Evolutionary conservation across 2,888 invertebrate species (phyloP), one percentile per base, ranked within the genome.

Genomic region (Sarcophaga variegata): DNA sequence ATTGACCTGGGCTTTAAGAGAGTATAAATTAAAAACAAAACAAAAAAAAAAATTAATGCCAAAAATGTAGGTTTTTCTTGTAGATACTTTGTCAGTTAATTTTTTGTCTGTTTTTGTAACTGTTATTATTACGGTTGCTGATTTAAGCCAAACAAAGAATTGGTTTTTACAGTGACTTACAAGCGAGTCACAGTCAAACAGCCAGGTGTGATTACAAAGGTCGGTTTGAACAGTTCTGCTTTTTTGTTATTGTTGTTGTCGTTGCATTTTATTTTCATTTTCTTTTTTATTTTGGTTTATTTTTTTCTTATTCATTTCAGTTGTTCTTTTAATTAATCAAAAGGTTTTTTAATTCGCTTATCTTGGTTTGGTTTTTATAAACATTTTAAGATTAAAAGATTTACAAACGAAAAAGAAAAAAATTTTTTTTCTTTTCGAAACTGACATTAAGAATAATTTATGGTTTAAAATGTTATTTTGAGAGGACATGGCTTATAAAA

Each of bases 121-220:
- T 10, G 37, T 37, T 37, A 37, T 37, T 37, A 37, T 37, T 37
- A 37, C 37, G 37, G 8, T 37, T 37, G 66, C 71, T 76, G 79
- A 66, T 84, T 79, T 79, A 27, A 37, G 37, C 49, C 75, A 81
- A 86, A 87, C 86, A 87, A 87, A 87, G 87, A 80, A 25, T 67
- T 70, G 54, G n/a, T 27, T 11, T 27, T 27, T 66, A 10, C 10
- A 37, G 37, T 37, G 37, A 37, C 37, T 37, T 37, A 37, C 37
- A 37, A 27, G 54, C 54, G 54, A 67, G 62, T 63, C 63, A 69
- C 60, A 74, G 63, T 71, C 67, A 69, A 60, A 76, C 25, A 82
- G 72, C 87, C 87, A 87, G 87, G 87, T 87, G 87, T 80, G 84
- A 84, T 87, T 84, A 84, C 87, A 84, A 87, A 87, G 87, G 84